Percentiles rank a stretch among this genome's conserved stretches.
Conservation (phyloP, 1,140 invertebrate species). For the Drosophila orosa region DNA sequence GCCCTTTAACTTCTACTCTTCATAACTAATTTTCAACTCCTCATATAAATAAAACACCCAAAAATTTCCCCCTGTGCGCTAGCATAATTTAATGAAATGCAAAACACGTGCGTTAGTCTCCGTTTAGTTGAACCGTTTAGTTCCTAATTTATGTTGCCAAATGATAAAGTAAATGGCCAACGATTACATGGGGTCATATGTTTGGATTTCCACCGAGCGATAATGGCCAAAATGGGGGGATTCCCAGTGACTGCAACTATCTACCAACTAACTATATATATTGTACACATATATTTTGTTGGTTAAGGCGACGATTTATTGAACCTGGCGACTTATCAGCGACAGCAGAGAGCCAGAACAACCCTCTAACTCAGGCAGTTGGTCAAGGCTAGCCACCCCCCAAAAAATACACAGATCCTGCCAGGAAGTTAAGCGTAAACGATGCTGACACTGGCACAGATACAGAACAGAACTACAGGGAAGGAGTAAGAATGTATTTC, state of each 20-base stretch:
- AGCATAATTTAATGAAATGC: conserved; percentile 61
- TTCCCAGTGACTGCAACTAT: conserved; percentile 36
- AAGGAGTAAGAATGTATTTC: neutral
- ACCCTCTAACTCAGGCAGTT: conserved; percentile 59
- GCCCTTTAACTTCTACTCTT: neutral
- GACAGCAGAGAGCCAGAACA: conserved; percentile 44
- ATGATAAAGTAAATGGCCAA: conserved; percentile 62
- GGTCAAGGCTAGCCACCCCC: conserved; percentile 54
- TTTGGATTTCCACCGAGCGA: conserved; percentile 32
- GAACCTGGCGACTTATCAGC: conserved; percentile 62
- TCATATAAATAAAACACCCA: neutral
- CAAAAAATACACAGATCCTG: conserved; percentile 26
- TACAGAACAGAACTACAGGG: conserved; percentile 12
- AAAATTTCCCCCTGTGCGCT: conserved; percentile 33
- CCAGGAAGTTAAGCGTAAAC: conserved; percentile 61
- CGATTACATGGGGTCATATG: conserved; percentile 53
- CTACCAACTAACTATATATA: conserved; percentile 25
- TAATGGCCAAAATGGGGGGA: conserved; percentile 20
- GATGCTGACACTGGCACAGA: conserved; percentile 70
- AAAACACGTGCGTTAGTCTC: conserved; percentile 48
- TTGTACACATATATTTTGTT: conserved; percentile 17
- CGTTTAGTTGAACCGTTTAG: conserved; percentile 25
- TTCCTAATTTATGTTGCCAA: conserved; percentile 54
- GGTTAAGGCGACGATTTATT: conserved; percentile 70
- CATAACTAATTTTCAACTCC: neutral